A percentile compares a stretch with the other conserved stretches of the same genome.
These are phyloP conservation scores for Tachina grossa DNA, from an alignment of 2,888 invertebrate species.

Conservation along the genomic window DNA sequence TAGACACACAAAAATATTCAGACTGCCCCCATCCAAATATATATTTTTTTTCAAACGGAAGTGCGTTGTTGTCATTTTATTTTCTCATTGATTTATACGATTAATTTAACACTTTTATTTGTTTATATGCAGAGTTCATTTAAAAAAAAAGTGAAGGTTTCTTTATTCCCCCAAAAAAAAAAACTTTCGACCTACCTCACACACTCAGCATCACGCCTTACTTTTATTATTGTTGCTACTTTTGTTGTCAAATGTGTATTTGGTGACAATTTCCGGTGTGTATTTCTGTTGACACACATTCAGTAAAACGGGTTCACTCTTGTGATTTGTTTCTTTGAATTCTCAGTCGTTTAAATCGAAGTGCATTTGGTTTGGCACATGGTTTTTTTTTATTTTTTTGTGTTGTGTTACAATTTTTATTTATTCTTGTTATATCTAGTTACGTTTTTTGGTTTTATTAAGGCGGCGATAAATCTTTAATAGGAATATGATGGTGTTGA, in stretches of 20 bases:
- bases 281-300: constrained; percentile 57
- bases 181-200: constrained; percentile 54
- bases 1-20: constrained; percentile 3
- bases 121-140: constrained; percentile 1
- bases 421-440: constrained; percentile 35
- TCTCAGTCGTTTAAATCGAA: background rate
- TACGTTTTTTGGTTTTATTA: constrained; percentile 8
- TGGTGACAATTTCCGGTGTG: constrained; percentile 65
- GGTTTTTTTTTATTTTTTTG: constrained; percentile 12
- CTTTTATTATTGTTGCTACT: constrained; percentile 37
- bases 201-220: constrained; percentile 21
- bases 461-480: constrained; percentile 31
- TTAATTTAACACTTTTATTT: constrained; percentile 63
- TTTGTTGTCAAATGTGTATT: constrained; percentile 35
- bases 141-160: constrained; percentile 5
- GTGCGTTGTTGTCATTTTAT: constrained; percentile 40
- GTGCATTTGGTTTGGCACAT: constrained; percentile 37
- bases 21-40: constrained; percentile 36
- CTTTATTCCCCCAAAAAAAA: constrained; percentile 3
- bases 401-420: constrained; percentile 20
- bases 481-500: background rate
- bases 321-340: constrained; percentile 6
- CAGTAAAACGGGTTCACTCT: constrained; percentile 30
- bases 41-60: constrained; percentile 54
- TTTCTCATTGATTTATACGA: constrained; percentile 61